Conservation (phyloP, 2,888 invertebrate species). For the Cyaniris semiargus region DNA sequence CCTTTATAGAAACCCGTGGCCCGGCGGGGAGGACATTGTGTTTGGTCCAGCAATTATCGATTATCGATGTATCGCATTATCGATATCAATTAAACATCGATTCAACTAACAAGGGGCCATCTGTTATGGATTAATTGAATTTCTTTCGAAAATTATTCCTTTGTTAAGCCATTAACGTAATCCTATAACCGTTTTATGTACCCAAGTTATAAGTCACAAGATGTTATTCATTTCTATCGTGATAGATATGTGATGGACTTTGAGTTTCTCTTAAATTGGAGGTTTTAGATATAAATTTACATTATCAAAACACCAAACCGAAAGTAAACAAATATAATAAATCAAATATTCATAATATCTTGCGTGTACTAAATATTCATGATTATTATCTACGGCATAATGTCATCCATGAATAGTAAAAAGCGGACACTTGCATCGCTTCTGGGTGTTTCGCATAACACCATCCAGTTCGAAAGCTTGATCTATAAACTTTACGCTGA, state of each 20-base stretch:
- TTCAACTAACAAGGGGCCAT: slow-evolving; percentile 75
- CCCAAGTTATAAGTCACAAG: not conserved
- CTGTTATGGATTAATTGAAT: slow-evolving; percentile 76
- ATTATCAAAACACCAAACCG: slow-evolving; percentile 32
- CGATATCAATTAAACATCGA: slow-evolving; percentile 69
- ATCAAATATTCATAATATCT: slow-evolving; percentile 44
- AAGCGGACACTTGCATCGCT: slow-evolving; percentile 62
- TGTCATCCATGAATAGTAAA: slow-evolving; percentile 63
- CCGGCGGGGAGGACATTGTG: slow-evolving; percentile 70
- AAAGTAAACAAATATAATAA: slow-evolving; percentile 44
- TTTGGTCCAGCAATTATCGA: slow-evolving; percentile 61
- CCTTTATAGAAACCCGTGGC: slow-evolving; percentile 69
- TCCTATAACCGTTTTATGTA: not conserved
- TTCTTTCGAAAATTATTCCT: slow-evolving; percentile 39
- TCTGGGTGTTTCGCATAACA: slow-evolving; percentile 61
- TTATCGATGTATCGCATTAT: slow-evolving; percentile 47
- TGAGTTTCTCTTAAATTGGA: not conserved
- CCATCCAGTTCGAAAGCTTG: slow-evolving; percentile 51
- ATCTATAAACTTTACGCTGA: slow-evolving; percentile 45
- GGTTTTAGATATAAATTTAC: not conserved
- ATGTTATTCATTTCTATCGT: not conserved
- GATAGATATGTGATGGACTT: not conserved
- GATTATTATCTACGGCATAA: slow-evolving; percentile 49
- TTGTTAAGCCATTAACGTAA: not conserved
- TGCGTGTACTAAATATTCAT: slow-evolving; percentile 46